Evolutionary conservation across 2,888 invertebrate species (phyloP), one percentile per base, ranked within the genome.

Genomic region (Germaria angustata): DNA sequence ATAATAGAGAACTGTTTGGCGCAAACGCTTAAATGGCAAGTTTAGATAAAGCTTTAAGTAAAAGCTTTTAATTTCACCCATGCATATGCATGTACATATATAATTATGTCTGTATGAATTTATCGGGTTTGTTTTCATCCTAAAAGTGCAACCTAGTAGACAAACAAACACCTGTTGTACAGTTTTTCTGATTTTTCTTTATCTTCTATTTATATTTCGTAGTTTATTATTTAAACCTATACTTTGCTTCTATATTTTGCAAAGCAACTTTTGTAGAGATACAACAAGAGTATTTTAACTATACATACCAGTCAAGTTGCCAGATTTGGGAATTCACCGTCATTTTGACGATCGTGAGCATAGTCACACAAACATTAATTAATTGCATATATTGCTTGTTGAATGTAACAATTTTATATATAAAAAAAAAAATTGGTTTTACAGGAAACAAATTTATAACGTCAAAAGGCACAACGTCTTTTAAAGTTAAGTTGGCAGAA

Each of bases 1-100:
- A 55, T 13, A 59, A 55, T 2, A 69, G 15, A 36, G 32, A 36
- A 65, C 59, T 1, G 28, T 77, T 65, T 63, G 32, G 80, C 81
- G 84, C 82, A 80, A 61, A 71, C 73, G 66, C 80, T n/a, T 53
- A 44, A 49, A 28, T 59, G 20, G 34, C 28, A 61, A 32, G 46
- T 66, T 65, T 28, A 34, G 13, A 7, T 15, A 28, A 66, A 84
- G 71, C 80, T 84, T 66, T 53, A n/a, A 5, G 11, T 13, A 1
- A 66, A 66, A 83, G 77, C 80, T 73, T 20, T 44, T 20, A 0
- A 9, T 28, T 22, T 34, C 3, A 15, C n/a, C n/a, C n/a, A n/a
- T n/a, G n/a, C n/a, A 28, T 6, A 5, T 6, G 28, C 28, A 28
- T 28, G 28, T 28, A 28, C 6, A 6, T 6, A 28, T 6, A 28